Evolutionary conservation across 2,888 invertebrate genomes (phyloP), one percentile per base, ranked within the genome.

Genomic region (Drosophila prolongata): DNA sequence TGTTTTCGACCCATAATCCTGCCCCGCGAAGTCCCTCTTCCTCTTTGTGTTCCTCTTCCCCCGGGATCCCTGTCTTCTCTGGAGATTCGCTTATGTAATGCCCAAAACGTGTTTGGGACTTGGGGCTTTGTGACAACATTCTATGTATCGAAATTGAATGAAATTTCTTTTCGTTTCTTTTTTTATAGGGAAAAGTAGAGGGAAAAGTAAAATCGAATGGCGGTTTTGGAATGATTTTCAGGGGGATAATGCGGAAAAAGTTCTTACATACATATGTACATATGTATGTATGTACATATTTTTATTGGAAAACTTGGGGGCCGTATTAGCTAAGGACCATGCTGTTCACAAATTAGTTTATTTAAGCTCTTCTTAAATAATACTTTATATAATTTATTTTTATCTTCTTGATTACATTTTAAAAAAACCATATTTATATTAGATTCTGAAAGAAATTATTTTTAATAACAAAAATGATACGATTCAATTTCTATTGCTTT

Each of bases 1-100:
- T 89, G 89, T 88, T 85, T 84, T 79, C 79, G 87, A 85, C 86
- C 83, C 83, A 81, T 76, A 85, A 87, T 88, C 84, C 87, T 83
- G 77, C 75, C 84, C 82, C 71, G 78, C 76, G 34, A 49, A 11
- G 50, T 40, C 75, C 65, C 35, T 61, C 53, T 54, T 58, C 55
- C 34, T 16, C 47, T 38, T 47, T 9, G n/a, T 24, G 14, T 37
- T 56, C 38, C 47, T 53, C 42, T 11, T 27, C 19, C 35, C 34
- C 38, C 9, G 46, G 42, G 30, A 9, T 40, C 24, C 34, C 11
- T 34, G 10, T 30, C 24, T 35, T 27, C 62, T 8, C 24, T 10
- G 27, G 2, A 24, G 37, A 24, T 19, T 40, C 53, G 76, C 86
- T 86, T 86, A 86, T 86, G 86, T 89, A 86, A 86, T 82, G 76